Percentiles rank a stretch among this genome's conserved stretches.
phyloP scores from a whole-genome alignment of 2,113 vertebrate species.

The Crotalus viridis region DNA sequence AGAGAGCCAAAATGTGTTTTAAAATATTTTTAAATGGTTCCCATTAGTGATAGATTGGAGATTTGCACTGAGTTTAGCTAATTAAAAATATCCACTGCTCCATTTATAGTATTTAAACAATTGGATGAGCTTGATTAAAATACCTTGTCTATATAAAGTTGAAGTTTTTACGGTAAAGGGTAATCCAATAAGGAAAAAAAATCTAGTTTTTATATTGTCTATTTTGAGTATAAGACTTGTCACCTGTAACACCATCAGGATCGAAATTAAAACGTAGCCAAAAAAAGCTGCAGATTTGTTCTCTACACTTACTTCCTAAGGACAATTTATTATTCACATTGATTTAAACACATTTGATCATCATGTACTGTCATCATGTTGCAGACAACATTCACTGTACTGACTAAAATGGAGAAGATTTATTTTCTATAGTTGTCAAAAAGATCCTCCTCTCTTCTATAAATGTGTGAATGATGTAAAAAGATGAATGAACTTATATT shows the following conservation, averaged over 20 bases:
- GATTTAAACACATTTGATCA: conserved; percentile 25
- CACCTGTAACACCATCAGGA: not conserved
- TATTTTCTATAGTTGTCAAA: conserved; percentile 11
- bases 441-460: not conserved
- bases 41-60: not conserved
- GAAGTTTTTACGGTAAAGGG: not conserved
- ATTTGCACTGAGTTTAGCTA: conserved; percentile 4
- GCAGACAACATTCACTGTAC: not conserved
- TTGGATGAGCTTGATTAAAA: not conserved
- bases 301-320: not conserved
- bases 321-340: not conserved
- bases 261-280: not conserved
- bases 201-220: not conserved
- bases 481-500: conserved; percentile 23
- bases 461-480: not conserved
- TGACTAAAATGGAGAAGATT: not conserved
- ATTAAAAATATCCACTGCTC: conserved; percentile 3
- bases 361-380: not conserved
- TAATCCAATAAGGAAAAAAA: not conserved
- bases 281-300: not conserved
- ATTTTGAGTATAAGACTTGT: not conserved
- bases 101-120: not conserved
- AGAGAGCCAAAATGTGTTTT: not conserved
- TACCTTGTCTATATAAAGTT: not conserved
- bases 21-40: not conserved